phyloP scores from a whole-genome alignment of 1,140 invertebrate species.

The Proctacanthus coquilletti region DNA sequence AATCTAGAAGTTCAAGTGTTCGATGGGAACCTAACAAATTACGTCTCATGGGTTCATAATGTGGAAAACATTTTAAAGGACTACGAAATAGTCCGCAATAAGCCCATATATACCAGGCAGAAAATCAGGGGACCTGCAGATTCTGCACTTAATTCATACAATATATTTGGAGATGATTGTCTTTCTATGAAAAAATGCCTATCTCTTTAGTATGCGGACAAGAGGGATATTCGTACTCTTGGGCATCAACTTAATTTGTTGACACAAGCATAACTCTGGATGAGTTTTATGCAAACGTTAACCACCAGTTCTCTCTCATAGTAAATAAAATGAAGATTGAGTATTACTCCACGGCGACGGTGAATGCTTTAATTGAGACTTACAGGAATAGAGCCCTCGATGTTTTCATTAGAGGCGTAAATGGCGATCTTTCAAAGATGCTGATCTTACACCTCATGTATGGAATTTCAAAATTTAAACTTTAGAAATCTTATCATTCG shows the following conservation, averaged over 20 bases:
- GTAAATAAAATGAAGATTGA: background rate
- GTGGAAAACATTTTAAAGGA: background rate
- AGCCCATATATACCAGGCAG: background rate
- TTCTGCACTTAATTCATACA: background rate
- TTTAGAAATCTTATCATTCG: background rate
- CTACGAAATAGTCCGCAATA: background rate
- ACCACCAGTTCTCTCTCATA: background rate
- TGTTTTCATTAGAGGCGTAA: background rate
- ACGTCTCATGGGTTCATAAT: background rate
- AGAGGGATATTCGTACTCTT: background rate
- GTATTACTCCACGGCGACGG: background rate
- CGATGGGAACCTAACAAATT: background rate
- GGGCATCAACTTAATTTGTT: background rate
- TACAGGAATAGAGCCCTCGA: background rate
- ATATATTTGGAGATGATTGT: background rate
- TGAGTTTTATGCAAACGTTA: background rate
- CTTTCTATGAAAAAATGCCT: background rate
- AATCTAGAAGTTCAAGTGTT: background rate
- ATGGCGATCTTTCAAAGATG: conserved; percentile 1
- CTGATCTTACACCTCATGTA: background rate
- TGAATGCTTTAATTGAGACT: background rate
- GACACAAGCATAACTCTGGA: background rate
- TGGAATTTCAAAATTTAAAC: background rate
- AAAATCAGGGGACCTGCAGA: background rate
- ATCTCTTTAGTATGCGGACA: background rate